Evolutionary conservation across 2,113 vertebrate species (phyloP).

Genomic region (Psittacara wagleri): DNA sequence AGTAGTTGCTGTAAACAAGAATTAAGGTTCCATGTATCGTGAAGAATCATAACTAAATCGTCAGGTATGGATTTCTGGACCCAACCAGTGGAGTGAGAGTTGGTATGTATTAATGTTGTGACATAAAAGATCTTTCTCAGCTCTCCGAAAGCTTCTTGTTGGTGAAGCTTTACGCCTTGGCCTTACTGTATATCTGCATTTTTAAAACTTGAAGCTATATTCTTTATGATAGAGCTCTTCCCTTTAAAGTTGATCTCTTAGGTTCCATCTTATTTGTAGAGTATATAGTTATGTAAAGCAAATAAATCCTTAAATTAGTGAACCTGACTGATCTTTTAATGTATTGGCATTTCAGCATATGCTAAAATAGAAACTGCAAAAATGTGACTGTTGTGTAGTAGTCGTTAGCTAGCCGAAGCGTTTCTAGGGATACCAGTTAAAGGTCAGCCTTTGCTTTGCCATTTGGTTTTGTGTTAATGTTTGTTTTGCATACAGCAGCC

Average conservation of each 20-base stretch:
- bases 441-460: conserved; percentile 50
- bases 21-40: fast-evolving
- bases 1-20: neutral
- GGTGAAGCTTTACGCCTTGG: neutral
- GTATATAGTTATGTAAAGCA: neutral
- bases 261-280: neutral
- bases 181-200: neutral
- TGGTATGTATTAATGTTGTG: neutral
- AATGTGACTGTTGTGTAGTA: neutral
- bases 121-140: neutral
- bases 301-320: neutral
- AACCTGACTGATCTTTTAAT: conserved; percentile 17
- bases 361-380: conserved; percentile 12
- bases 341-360: conserved; percentile 2
- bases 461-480: conserved; percentile 29
- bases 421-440: conserved; percentile 36
- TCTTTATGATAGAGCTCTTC: neutral
- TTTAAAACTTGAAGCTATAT: neutral
- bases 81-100: neutral
- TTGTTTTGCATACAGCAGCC: conserved; percentile 50
- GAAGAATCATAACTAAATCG: neutral
- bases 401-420: neutral
- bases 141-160: neutral
- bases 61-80: neutral
- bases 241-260: neutral